These are phyloP conservation scores for Syngnathoides biaculeatus DNA, from an alignment of 2,113 vertebrate genomes.

Conservation along the genomic window DNA sequence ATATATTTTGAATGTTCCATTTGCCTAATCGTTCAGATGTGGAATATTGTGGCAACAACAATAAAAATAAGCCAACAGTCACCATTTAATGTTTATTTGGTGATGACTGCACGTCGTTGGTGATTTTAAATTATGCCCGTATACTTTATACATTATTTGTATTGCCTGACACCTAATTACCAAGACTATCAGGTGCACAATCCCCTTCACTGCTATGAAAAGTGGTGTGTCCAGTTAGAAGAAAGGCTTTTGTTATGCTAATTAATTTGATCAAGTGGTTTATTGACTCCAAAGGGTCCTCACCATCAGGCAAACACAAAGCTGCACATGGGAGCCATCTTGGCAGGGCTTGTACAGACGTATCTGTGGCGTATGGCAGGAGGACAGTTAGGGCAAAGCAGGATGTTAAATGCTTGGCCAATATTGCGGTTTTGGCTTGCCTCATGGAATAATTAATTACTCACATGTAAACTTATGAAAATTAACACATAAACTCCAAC, in stretches of 20 bases:
- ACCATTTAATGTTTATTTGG: too few relatives aligned
- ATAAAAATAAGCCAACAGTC: too few relatives aligned
- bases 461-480: constrained; percentile 15
- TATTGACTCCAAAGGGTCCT: constrained; percentile 62
- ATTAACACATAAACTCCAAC: constrained; percentile 5
- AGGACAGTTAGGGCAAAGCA: constrained; percentile 2
- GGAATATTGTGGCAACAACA: too few relatives aligned
- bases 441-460: constrained; percentile 32
- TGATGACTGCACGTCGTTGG: too few relatives aligned
- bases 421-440: constrained; percentile 12
- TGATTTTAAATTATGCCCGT: too few relatives aligned
- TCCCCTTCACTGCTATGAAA: constrained; percentile 35
- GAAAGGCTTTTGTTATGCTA: constrained; percentile 63
- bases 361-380: constrained; percentile 9
- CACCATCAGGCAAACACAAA: constrained; percentile 53
- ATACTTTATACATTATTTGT: constrained; percentile 25
- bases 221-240: constrained; percentile 34
- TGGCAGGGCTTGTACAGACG: constrained; percentile 34
- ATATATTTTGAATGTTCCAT: too few relatives aligned
- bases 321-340: constrained; percentile 56
- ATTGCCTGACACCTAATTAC: constrained; percentile 47
- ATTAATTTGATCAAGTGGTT: constrained; percentile 63
- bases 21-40: too few relatives aligned
- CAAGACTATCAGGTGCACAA: constrained; percentile 47
- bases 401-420: constrained; percentile 23